Evolutionary conservation across 1,140 invertebrate species (phyloP), one percentile per base, ranked within the genome.

Genomic region (Alviniconcha marisindica): DNA sequence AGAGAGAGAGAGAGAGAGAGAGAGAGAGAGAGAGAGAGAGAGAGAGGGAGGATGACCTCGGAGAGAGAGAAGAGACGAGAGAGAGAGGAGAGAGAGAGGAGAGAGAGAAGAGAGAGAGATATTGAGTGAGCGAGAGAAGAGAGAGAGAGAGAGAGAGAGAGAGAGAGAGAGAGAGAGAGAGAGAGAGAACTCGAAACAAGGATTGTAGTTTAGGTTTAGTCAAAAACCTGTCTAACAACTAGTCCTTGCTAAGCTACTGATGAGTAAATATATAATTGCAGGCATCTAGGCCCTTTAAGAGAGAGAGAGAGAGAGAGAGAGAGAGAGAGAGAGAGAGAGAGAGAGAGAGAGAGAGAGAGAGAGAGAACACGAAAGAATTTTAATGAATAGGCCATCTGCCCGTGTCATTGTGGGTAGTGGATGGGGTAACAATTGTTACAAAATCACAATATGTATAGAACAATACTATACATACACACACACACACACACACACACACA

Each of bases 61-160:
- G 28, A 48, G 73, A 18, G 73, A 42, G n/a, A 76, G 7, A 77
- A 77, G 44, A 51, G 74, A 18, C 51, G 74, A 77, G n/a, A 51
- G n/a, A 77, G 42, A n/a, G 74, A 33, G 44, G n/a, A 33, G 71
- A 73, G 71, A 42, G 71, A 73, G 71, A 28, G 36, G 71, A 21
- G 40, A 2, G 40, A 73, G 71, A 73, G 71, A 73, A n/a, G n/a
- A 40, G n/a, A 18, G 33, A 40, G 33, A 21, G 36, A 42, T n/a
- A n/a, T n/a, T n/a, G 31, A 40, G 69, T 36, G 33, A 73, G 69
- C 21, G 40, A 73, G 33, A 36, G 5, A 73, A 73, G 33, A 60
- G 21, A 12, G 56, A 60, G 56, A 60, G 56, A 60, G 7, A 60
- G 56, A 60, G 7, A 60, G 56, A 24, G 7, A 60, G 56, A 24